Evolutionary conservation across 2,888 invertebrate species (phyloP).

Genomic region (Dynastes hyllus): DNA sequence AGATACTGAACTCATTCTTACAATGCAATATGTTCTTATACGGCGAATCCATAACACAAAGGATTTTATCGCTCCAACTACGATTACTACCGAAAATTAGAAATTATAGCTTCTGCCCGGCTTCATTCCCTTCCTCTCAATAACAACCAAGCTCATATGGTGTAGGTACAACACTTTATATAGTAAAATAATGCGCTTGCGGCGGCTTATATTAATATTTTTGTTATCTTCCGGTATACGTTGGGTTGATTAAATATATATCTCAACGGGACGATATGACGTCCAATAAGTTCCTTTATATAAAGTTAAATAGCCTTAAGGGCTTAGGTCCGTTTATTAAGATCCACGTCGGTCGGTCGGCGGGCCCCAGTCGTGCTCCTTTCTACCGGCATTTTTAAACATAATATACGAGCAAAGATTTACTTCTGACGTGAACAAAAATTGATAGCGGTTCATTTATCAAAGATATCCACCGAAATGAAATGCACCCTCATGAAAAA

Average conservation of each 20-base stretch:
- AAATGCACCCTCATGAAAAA: constrained; percentile 65
- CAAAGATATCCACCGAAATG: constrained; percentile 64
- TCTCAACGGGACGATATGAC: constrained; percentile 48
- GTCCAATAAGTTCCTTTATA: constrained; percentile 50
- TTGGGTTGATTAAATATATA: constrained; percentile 46
- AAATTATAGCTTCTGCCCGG: too few relatives aligned
- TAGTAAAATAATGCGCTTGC: too few relatives aligned
- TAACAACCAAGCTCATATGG: too few relatives aligned
- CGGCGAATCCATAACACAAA: too few relatives aligned
- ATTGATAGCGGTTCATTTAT: constrained; percentile 65
- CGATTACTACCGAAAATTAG: too few relatives aligned
- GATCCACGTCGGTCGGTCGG: constrained; percentile 42
- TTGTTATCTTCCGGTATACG: constrained; percentile 22
- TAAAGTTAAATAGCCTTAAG: constrained; percentile 52
- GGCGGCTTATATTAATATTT: constrained; percentile 36
- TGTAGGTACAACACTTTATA: too few relatives aligned
- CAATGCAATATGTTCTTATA: too few relatives aligned
- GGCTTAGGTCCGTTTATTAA: constrained; percentile 51
- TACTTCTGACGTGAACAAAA: constrained; percentile 59
- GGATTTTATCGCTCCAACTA: too few relatives aligned
- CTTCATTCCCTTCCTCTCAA: too few relatives aligned
- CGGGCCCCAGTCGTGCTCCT: background rate
- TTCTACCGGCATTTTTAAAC: constrained; percentile 50
- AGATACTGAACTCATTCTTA: too few relatives aligned
- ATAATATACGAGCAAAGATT: constrained; percentile 53